Percentiles rank a stretch among this genome's conserved stretches.
Evolutionary conservation across 2,113 vertebrate species (phyloP).

Genomic region (Marmota monax): DNA sequence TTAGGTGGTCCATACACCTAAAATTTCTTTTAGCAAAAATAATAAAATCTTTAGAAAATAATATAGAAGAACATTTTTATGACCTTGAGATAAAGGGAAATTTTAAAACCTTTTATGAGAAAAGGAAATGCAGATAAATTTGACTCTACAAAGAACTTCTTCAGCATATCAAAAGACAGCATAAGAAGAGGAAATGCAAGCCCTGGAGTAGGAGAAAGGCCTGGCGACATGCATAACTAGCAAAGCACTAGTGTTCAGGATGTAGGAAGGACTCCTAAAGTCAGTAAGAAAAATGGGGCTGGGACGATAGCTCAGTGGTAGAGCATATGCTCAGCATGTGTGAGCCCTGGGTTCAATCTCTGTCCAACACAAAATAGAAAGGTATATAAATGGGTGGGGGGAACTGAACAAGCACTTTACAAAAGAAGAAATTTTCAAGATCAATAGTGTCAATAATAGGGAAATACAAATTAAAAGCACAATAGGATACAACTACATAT

Average conservation of each 20-base stretch:
- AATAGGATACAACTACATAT: background rate
- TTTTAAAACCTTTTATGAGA: background rate
- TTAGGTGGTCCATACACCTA: background rate
- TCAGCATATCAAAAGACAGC: background rate
- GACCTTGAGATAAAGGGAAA: background rate
- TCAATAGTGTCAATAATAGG: background rate
- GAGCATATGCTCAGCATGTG: background rate
- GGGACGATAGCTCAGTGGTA: background rate
- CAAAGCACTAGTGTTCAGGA: background rate
- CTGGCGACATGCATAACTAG: background rate
- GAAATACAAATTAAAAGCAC: background rate
- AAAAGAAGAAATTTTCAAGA: conserved; percentile 20
- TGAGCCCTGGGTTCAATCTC: background rate
- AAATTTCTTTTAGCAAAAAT: conserved; percentile 7
- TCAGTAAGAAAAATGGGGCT: background rate
- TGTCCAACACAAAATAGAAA: background rate
- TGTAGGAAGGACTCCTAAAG: background rate
- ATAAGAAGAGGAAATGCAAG: background rate
- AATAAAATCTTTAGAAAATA: background rate
- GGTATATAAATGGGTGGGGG: background rate
- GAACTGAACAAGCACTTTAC: background rate
- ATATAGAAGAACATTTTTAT: conserved; percentile 3
- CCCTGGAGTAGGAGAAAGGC: background rate
- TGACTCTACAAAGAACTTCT: background rate
- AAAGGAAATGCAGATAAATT: background rate